phyloP scores from a whole-genome alignment of 2,888 invertebrate species.

The Andrena bucephala region DNA sequence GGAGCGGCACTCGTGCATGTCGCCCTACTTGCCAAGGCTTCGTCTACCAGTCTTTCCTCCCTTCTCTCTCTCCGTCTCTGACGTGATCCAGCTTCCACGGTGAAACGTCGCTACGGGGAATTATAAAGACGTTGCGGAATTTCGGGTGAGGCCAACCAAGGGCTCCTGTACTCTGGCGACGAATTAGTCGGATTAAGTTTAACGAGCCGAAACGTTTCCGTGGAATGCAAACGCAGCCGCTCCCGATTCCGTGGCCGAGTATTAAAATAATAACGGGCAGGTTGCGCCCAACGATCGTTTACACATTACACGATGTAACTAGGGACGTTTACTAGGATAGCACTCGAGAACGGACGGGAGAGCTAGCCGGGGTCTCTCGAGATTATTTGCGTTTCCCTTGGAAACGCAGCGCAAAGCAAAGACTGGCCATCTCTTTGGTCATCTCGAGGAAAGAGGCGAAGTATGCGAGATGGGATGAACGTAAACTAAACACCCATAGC shows the following conservation, averaged over 20 bases:
- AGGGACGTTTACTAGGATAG: conserved; percentile 49
- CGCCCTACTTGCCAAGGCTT: conserved; percentile 73
- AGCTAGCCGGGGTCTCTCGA: conserved; percentile 36
- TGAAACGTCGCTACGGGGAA: conserved; percentile 58
- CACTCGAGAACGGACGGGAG: conserved; percentile 54
- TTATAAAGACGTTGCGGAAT: conserved; percentile 67
- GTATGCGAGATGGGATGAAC: conserved; percentile 54
- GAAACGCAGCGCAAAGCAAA: conserved; percentile 63
- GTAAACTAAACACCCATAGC: conserved; percentile 71
- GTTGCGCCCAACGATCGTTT: conserved; percentile 31
- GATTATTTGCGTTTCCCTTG: conserved; percentile 73
- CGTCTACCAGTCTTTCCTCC: conserved; percentile 24
- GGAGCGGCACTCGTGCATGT: conserved; percentile 83
- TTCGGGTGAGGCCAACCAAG: conserved; percentile 31
- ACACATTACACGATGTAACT: conserved; percentile 20
- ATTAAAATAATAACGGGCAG: conserved; percentile 34
- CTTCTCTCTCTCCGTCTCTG: conserved; percentile 14
- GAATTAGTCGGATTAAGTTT: conserved; percentile 30
- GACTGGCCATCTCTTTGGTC: conserved; percentile 30
- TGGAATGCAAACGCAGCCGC: neutral
- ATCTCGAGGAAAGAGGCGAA: conserved; percentile 38
- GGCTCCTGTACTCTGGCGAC: neutral
- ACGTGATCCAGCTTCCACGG: conserved; percentile 7
- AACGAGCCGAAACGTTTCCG: conserved; percentile 20
- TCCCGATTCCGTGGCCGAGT: neutral